Evolutionary conservation across 2,113 vertebrate genomes (phyloP).

Genomic region (Rhipidura dahli): DNA sequence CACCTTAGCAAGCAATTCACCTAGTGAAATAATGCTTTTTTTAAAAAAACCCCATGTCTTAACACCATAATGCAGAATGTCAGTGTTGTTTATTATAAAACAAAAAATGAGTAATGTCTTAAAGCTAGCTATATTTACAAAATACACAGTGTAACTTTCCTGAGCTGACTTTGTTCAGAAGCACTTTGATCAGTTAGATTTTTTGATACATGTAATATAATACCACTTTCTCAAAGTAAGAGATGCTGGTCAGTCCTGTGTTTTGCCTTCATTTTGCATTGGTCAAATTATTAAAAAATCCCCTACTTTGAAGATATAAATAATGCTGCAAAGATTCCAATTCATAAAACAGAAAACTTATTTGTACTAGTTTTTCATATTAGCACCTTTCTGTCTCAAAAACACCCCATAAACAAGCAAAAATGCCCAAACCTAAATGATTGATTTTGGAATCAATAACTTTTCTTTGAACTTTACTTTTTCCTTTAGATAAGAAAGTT

Average conservation of each 20-base stretch:
- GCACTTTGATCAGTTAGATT: neutral
- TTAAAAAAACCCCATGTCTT: neutral
- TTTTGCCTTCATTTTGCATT: neutral
- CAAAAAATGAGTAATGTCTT: neutral
- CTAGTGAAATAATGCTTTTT: neutral
- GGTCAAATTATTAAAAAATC: fast-evolving
- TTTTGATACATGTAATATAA: neutral
- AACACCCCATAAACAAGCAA: fast-evolving
- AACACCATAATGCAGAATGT: neutral
- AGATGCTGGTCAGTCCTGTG: neutral
- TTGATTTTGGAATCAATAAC: neutral
- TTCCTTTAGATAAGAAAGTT: neutral
- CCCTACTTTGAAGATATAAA: neutral
- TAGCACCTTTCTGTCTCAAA: neutral
- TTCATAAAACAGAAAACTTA: neutral
- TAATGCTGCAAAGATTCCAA: neutral
- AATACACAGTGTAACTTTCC: neutral
- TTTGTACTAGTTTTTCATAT: neutral
- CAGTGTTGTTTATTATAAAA: neutral
- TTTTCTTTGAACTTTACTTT: neutral
- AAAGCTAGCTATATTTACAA: neutral
- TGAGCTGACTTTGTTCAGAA: neutral
- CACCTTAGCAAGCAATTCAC: neutral
- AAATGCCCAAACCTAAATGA: neutral
- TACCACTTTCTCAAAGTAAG: neutral